phyloP scores from a whole-genome alignment of 2,113 vertebrate genomes.

The Camelus bactrianus region DNA sequence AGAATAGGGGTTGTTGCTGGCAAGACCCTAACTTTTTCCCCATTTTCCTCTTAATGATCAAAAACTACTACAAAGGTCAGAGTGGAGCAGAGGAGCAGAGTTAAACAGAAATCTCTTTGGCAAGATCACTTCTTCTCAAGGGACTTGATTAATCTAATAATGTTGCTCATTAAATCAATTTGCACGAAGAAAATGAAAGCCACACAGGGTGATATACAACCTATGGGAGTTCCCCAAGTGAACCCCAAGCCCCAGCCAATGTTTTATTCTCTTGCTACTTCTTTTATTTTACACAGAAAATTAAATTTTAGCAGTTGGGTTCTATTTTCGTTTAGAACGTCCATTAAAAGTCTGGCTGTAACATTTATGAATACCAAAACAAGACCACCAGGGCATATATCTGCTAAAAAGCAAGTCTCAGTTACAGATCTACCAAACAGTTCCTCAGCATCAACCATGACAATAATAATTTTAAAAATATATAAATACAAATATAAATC shows the following conservation, averaged over 20 bases:
- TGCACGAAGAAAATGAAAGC: slow-evolving; percentile 74
- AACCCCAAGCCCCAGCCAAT: not conserved
- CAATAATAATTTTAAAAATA: not conserved
- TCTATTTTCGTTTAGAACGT: slow-evolving; percentile 85
- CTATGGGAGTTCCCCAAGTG: not conserved
- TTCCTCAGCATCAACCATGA: slow-evolving; percentile 23
- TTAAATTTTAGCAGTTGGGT: slow-evolving; percentile 84
- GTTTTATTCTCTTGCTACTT: slow-evolving; percentile 50
- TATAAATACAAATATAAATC: not conserved
- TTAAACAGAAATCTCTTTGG: slow-evolving; percentile 30
- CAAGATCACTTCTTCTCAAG: slow-evolving; percentile 64
- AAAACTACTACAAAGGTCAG: not conserved
- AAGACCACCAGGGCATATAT: slow-evolving; percentile 85
- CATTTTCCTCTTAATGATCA: not conserved
- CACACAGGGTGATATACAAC: slow-evolving; percentile 65
- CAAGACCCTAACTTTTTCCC: fast-evolving
- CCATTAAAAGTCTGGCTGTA: slow-evolving; percentile 86
- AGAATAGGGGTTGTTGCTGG: not conserved
- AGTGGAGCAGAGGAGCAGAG: not conserved
- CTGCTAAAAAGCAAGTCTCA: slow-evolving; percentile 82
- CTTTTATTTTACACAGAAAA: slow-evolving; percentile 83
- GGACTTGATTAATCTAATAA: slow-evolving; percentile 74
- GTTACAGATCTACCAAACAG: slow-evolving; percentile 78
- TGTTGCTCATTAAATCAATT: slow-evolving; percentile 71
- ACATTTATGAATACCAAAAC: slow-evolving; percentile 91